phyloP scores from a whole-genome alignment of 2,113 vertebrate species.

The Papio anubis region DNA sequence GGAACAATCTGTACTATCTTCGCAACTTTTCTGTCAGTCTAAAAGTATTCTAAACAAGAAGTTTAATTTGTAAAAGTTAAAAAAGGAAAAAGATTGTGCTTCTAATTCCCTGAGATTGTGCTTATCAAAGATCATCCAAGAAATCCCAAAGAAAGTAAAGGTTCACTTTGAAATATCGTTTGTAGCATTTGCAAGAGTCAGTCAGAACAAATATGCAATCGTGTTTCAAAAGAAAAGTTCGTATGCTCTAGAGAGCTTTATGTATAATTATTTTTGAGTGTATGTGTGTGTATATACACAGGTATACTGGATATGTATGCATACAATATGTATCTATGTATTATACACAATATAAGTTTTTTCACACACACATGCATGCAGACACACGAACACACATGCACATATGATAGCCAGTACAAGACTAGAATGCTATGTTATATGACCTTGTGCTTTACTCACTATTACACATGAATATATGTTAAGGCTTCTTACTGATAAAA shows the following conservation, averaged over 20 bases:
- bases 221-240: neutral
- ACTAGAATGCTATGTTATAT: neutral
- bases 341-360: neutral
- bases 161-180: fast-evolving
- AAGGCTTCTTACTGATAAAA: neutral
- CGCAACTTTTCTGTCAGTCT: neutral
- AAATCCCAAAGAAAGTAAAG: neutral
- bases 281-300: neutral
- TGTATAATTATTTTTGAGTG: neutral
- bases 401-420: neutral
- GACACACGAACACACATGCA: neutral
- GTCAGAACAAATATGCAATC: neutral
- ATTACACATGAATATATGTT: neutral
- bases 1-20: neutral
- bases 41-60: neutral
- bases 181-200: neutral
- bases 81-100: neutral
- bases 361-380: neutral
- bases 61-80: neutral
- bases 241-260: neutral
- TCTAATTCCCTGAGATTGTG: too few species aligned
- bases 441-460: neutral
- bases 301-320: neutral
- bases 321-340: neutral
- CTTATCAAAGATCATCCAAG: neutral